These are phyloP conservation scores for Notolabrus celidotus DNA, from an alignment of 2,797 vertebrate species.

Conservation along the genomic window DNA sequence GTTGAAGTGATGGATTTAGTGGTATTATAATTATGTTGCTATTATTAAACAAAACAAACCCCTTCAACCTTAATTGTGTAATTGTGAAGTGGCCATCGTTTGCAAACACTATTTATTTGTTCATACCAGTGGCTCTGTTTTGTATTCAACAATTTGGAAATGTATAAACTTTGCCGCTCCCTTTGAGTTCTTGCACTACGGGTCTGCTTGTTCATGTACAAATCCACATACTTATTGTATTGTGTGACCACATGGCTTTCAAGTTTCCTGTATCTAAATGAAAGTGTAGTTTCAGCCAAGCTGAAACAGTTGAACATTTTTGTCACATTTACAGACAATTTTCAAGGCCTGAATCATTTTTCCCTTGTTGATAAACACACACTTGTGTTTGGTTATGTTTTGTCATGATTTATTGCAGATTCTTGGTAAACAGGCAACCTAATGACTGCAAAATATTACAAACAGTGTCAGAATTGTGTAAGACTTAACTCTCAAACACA, in stretches of 20 bases:
- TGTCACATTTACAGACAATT: constrained; percentile 60
- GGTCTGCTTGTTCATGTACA: not conserved
- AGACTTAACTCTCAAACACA: constrained; percentile 42
- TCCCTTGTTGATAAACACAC: constrained; percentile 79
- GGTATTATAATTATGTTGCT: too few relatives aligned
- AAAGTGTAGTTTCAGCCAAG: constrained; percentile 19
- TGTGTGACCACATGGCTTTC: not conserved
- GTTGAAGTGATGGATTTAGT: too few relatives aligned
- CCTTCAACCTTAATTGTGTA: too few relatives aligned
- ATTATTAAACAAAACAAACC: too few relatives aligned
- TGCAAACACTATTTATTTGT: not conserved
- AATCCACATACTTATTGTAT: constrained; percentile 25
- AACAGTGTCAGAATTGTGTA: constrained; percentile 76
- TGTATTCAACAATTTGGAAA: too few relatives aligned
- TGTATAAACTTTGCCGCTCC: not conserved
- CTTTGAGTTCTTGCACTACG: not conserved
- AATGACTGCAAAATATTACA: constrained; percentile 78
- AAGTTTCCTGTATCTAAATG: constrained; percentile 24
- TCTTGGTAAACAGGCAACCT: constrained; percentile 76
- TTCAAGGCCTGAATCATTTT: constrained; percentile 61
- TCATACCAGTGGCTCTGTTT: too few relatives aligned
- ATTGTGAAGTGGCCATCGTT: too few relatives aligned
- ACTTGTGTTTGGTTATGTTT: constrained; percentile 78
- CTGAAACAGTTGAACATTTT: constrained; percentile 51
- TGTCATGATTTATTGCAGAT: constrained; percentile 76